Evolutionary conservation across 2,113 vertebrate species (phyloP), one percentile per base, ranked within the genome.

Genomic region (Trichechus manatus): DNA sequence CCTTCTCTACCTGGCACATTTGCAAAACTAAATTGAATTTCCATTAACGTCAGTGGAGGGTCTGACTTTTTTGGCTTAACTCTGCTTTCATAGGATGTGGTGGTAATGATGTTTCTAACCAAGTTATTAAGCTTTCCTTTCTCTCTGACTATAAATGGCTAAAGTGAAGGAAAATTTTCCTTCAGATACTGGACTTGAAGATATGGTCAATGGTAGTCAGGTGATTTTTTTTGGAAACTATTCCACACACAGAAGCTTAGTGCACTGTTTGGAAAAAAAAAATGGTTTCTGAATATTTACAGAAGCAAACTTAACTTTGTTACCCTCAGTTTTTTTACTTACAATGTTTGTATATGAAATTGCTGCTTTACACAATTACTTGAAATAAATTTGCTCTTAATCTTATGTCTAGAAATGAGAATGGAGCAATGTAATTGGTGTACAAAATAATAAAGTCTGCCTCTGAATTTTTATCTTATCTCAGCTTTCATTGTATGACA

Each of bases 381-480:
- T 85, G 59, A 89, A 94, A 87, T 22, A 66, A 36, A 87, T 87
- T 74, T 79, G 7, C 39, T 44, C 33, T 83, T 82, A 83, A 70
- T 11, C 29, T 31, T 78, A 29, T 47, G 82, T 70, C 25, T 56
- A 86, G 25, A 89, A 91, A 92, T 77, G 56, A 91, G 23, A 15
- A 66, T n/a, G 1, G 27, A 95, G 10, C 27, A 68, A 13, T 78
- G 4, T 64, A 78, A 89, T 63, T 82, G 84, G 31, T 33, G 33
- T 31, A 42, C 17, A 92, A 74, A 82, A 64, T 89, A 39, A 68
- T 68, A 68, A 68, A 68, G 4, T 31, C 31, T 27, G 9, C 3
- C 14, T 86, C 74, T 42, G 36, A 56, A 53, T 74, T 64, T 89
- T 63, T 25, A n/a, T 72, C 50, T 87, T 20, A 31, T 39, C 53